Percentiles rank a stretch among this genome's conserved stretches.
phyloP scores from a whole-genome alignment of 2,113 vertebrate genomes.

The Psophia crepitans region DNA sequence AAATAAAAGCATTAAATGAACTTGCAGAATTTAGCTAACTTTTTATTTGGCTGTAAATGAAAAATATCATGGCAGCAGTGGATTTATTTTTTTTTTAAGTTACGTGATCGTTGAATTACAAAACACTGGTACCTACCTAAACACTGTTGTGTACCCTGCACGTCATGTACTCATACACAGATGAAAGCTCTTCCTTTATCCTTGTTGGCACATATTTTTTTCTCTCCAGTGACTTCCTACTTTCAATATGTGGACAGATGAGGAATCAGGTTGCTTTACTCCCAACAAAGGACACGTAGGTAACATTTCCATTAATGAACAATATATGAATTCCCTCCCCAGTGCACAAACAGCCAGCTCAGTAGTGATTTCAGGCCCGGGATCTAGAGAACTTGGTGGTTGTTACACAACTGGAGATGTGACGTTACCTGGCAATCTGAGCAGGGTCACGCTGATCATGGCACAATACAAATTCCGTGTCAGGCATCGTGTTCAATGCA shows the following conservation, averaged over 20 bases:
- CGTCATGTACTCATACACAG: background rate
- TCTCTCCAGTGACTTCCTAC: background rate
- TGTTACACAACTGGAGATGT: constrained; percentile 29
- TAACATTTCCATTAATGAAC: background rate
- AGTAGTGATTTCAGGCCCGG: background rate
- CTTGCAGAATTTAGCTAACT: background rate
- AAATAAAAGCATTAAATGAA: constrained; percentile 2
- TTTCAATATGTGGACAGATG: background rate
- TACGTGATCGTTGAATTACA: background rate
- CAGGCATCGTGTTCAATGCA: background rate
- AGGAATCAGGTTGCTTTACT: background rate
- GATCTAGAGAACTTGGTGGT: background rate
- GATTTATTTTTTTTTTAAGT: background rate
- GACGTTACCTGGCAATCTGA: background rate
- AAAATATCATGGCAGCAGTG: background rate
- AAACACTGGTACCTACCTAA: background rate
- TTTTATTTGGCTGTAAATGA: constrained; percentile 33
- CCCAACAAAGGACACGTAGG: background rate
- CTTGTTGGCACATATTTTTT: background rate
- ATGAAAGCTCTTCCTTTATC: background rate
- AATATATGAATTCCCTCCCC: constrained; percentile 7
- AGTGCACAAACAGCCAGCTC: background rate
- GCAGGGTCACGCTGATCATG: background rate
- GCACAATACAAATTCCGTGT: background rate
- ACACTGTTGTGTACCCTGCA: background rate